phyloP scores from a whole-genome alignment of 1,140 invertebrate genomes.

The Drosophila subpulchrella region DNA sequence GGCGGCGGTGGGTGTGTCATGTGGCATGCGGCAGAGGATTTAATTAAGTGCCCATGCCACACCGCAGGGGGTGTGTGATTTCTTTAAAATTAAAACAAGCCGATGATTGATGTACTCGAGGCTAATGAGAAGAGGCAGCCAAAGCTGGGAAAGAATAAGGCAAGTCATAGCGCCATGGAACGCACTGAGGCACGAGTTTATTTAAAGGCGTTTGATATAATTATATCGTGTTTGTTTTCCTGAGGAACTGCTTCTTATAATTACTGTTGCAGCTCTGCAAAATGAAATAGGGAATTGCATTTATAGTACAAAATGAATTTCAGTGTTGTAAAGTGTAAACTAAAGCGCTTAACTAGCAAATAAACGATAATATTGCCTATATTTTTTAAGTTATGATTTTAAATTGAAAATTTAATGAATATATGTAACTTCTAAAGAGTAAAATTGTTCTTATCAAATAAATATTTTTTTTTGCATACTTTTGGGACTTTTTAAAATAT shows the following conservation, averaged over 20 bases:
- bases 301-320: too few relatives aligned
- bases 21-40: slow-evolving; percentile 43
- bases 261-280: too few relatives aligned
- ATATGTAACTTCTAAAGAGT: too few relatives aligned
- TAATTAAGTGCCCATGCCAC: slow-evolving; percentile 68
- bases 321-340: too few relatives aligned
- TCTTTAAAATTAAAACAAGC: slow-evolving; percentile 78
- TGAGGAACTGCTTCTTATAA: too few relatives aligned
- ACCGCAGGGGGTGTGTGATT: slow-evolving; percentile 56
- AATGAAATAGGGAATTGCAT: too few relatives aligned
- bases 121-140: slow-evolving; percentile 64
- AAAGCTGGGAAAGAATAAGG: neutral
- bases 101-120: slow-evolving; percentile 78
- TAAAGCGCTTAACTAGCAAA: too few relatives aligned
- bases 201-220: neutral
- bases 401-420: too few relatives aligned
- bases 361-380: too few relatives aligned
- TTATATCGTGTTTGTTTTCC: too few relatives aligned
- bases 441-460: too few relatives aligned
- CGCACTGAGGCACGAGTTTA: neutral
- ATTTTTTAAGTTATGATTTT: too few relatives aligned
- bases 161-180: neutral
- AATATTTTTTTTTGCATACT: slow-evolving; percentile 3
- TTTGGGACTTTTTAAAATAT: neutral
- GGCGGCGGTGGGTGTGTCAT: slow-evolving; percentile 25